phyloP scores from a whole-genome alignment of 2,888 invertebrate genomes.

The Lucinisca nassula region DNA sequence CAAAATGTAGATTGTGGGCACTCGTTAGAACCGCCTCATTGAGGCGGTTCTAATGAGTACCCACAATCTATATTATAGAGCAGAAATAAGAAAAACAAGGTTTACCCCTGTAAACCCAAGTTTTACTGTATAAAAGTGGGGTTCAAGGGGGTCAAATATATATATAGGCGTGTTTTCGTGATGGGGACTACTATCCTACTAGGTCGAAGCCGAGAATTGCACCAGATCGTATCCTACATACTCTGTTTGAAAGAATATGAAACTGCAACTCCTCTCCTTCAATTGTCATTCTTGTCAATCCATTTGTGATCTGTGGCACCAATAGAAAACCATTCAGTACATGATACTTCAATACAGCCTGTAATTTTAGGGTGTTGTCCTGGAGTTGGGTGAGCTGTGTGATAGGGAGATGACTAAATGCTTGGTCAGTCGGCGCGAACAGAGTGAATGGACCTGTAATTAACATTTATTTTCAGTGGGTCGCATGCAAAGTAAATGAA shows the following conservation, averaged over 20 bases:
- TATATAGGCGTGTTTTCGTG: too few relatives aligned
- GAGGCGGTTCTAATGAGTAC: too few relatives aligned
- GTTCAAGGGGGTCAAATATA: too few relatives aligned
- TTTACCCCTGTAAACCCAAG: too few relatives aligned
- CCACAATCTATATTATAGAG: too few relatives aligned
- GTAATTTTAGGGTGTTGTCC: conserved; percentile 45
- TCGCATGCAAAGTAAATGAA: background rate
- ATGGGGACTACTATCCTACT: too few relatives aligned
- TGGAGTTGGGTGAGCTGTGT: conserved; percentile 40
- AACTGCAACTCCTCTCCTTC: conserved; percentile 41
- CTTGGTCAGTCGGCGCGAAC: conserved; percentile 73
- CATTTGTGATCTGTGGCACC: conserved; percentile 38
- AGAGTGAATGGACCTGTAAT: conserved; percentile 68
- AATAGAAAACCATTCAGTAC: conserved; percentile 64
- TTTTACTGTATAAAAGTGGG: too few relatives aligned
- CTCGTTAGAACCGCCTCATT: too few relatives aligned
- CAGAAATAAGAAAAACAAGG: too few relatives aligned
- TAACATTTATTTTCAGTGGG: background rate
- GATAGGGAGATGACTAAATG: conserved; percentile 58
- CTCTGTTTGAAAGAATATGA: conserved; percentile 11
- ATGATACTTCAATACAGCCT: conserved; percentile 67
- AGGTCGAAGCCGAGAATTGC: too few relatives aligned
- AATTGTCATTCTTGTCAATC: conserved; percentile 11
- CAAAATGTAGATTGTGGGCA: too few relatives aligned
- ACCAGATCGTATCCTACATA: too few relatives aligned